Conservation (phyloP, 2,888 invertebrate species). For the Stenchaetothrips biformis region DNA sequence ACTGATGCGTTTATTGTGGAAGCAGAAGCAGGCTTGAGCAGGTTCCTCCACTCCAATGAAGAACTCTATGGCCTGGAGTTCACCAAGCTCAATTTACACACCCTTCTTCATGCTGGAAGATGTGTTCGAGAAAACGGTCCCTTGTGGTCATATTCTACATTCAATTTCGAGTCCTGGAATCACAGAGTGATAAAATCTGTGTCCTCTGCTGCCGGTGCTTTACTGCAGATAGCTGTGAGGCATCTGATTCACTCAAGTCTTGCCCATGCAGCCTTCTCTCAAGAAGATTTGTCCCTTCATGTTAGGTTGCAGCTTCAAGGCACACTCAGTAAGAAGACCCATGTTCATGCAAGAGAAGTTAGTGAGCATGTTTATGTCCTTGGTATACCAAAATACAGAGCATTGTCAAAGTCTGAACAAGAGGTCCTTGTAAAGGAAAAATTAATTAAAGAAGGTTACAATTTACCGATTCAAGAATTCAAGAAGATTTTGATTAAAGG, state of each 20-base stretch:
- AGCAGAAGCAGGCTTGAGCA: not conserved
- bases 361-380: not conserved
- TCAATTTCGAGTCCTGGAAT: not conserved
- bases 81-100: not conserved
- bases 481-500: not conserved
- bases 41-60: not conserved
- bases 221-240: not conserved
- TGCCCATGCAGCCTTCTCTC: not conserved
- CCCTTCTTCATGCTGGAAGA: not conserved
- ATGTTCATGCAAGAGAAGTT: not conserved
- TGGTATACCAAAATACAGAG: not conserved
- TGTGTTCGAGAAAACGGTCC: not conserved
- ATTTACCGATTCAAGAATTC: not conserved
- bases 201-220: not conserved
- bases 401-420: too few relatives aligned
- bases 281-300: not conserved
- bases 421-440: not conserved
- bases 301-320: not conserved
- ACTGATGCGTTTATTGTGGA: not conserved
- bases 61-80: not conserved
- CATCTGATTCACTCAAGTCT: not conserved
- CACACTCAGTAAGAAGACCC: not conserved
- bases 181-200: not conserved
- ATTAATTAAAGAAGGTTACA: not conserved
- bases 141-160: not conserved